Conservation (phyloP, 2,113 vertebrate species). For the Capreolus pygargus region DNA sequence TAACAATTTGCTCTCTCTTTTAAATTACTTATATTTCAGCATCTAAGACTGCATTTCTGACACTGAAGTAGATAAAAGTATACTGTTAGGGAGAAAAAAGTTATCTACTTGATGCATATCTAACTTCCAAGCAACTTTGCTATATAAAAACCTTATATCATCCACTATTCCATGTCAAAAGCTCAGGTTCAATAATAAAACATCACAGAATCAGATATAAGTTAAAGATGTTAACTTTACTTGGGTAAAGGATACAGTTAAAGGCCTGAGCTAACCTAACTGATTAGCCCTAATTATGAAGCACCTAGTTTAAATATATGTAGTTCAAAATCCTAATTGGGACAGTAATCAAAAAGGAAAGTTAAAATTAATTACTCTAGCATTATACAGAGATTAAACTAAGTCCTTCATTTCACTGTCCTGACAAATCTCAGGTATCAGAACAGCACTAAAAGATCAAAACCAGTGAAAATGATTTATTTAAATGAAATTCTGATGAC, state of each 20-base stretch:
- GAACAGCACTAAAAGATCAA: not conserved
- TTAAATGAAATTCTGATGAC: not conserved
- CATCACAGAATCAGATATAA: not conserved
- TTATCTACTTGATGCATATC: not conserved
- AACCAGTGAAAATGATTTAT: not conserved
- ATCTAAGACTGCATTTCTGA: not conserved
- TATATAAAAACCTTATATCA: conserved; percentile 21
- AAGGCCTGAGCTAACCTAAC: not conserved
- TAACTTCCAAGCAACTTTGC: conserved; percentile 21
- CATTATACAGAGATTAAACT: not conserved
- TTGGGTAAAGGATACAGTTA: not conserved
- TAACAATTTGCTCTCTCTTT: conserved; percentile 2
- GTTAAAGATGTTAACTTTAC: conserved; percentile 10
- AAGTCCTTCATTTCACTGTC: not conserved
- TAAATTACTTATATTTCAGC: conserved; percentile 16
- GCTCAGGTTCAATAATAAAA: conserved; percentile 26
- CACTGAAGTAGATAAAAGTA: not conserved
- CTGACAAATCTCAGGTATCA: not conserved
- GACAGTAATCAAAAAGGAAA: conserved; percentile 5
- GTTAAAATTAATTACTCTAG: not conserved
- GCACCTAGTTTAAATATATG: conserved; percentile 2
- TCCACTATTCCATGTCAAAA: conserved; percentile 16
- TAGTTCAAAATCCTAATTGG: not conserved
- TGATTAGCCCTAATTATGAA: conserved; percentile 1
- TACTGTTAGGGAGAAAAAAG: not conserved